Evolutionary conservation across 2,888 invertebrate genomes (phyloP), one percentile per base, ranked within the genome.

Genomic region (Melanostoma scalare): DNA sequence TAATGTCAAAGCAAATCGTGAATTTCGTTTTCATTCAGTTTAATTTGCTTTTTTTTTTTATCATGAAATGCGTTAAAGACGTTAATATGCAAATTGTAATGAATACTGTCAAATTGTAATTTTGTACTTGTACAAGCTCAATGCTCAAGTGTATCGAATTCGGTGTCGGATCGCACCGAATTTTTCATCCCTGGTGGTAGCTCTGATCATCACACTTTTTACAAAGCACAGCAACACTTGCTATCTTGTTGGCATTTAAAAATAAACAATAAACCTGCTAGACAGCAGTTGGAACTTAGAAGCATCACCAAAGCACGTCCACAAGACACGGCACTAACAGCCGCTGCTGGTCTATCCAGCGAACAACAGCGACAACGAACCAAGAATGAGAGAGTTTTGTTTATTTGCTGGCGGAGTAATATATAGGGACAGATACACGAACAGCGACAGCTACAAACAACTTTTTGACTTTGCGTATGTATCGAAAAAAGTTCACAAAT

Each of bases 221-320:
- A 61, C 8, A n/a, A 9, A 42, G 31, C 40, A 79, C 68, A 42
- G 73, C 79, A 79, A 79, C 73, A 79, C 79, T 73, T 36, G 61
- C 53, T 48, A 30, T 9, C n/a, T 3, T 6, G 38, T 44, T 50
- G 74, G 20, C 20, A 20, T 20, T 48, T 44, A 46, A 30, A 44
- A n/a, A 44, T 8, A 48, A 48, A 65, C 40, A n/a, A 40, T 52
- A 80, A 74, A 74, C 46, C 68, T 44, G 58, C 56, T 52, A 52
- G 63, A 40, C 63, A 56, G 40, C 68, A 73, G 60, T 56, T 53
- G 8, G 10, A 72, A 0, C 42, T 44, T 44, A n/a, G 2, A 65
- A 48, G 50, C 56, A 74, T 35, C 50, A 50, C 36, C 52, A 75
- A 31, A 42, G 60, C 38, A 20, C 20, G 20, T 20, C 20, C 20